Conservation (phyloP, 2,888 invertebrate species). For the Eristalis pertinax region DNA sequence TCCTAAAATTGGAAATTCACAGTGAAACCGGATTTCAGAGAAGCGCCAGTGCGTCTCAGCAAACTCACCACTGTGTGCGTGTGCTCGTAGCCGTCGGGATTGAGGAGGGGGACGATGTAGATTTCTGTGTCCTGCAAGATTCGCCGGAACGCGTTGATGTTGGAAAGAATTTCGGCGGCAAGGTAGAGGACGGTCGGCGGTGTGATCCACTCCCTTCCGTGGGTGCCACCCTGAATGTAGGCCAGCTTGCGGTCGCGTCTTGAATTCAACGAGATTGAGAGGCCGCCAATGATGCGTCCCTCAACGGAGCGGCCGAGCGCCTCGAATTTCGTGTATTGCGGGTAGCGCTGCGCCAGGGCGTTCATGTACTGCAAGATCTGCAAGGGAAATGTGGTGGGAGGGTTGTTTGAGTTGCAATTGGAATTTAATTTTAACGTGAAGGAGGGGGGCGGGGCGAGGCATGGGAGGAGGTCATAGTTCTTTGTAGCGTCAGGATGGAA, state of each 20-base stretch:
- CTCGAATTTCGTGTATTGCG: conserved; percentile 75
- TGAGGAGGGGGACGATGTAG: conserved; percentile 79
- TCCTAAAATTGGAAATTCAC: conserved; percentile 74
- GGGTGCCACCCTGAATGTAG: conserved; percentile 79
- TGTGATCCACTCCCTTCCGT: conserved; percentile 87
- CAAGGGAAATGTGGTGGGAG: conserved; percentile 10
- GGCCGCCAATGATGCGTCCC: conserved; percentile 78
- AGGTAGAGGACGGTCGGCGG: conserved; percentile 86
- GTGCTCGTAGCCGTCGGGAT: conserved; percentile 81
- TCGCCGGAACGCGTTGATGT: conserved; percentile 79
- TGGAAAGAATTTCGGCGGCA: conserved; percentile 85
- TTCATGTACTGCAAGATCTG: conserved; percentile 79
- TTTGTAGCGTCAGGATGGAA: no score
- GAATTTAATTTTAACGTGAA: no score
- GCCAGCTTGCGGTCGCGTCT: conserved; percentile 77
- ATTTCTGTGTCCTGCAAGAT: conserved; percentile 78
- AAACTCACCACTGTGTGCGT: conserved; percentile 77
- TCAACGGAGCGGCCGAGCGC: conserved; percentile 78
- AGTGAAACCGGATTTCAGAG: neutral
- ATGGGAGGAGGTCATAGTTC: no score
- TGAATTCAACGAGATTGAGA: conserved; percentile 78
- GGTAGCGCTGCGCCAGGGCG: conserved; percentile 77
- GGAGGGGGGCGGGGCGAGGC: no score
- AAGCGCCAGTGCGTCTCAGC: neutral
- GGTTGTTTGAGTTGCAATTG: no score